These are phyloP conservation scores for Psilopsiagon aurifrons DNA, from an alignment of 2,113 vertebrate species.

Conservation along the genomic window DNA sequence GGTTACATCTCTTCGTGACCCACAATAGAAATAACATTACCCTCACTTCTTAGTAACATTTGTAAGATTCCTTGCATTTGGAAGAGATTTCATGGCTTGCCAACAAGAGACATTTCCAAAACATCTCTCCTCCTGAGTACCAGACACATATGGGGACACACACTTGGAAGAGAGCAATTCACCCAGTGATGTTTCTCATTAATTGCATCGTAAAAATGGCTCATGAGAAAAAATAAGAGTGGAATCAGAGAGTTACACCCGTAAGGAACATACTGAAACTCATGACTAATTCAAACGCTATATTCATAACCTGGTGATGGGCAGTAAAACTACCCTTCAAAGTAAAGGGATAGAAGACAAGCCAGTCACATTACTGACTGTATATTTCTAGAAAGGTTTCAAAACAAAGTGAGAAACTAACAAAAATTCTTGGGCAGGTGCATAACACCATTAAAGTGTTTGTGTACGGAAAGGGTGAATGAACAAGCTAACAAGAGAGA, in stretches of 20 bases:
- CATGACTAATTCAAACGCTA: background rate
- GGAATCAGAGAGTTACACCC: slow-evolving; percentile 6
- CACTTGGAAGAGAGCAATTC: slow-evolving; percentile 37
- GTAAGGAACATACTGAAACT: background rate
- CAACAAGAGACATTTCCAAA: slow-evolving; percentile 30
- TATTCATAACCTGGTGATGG: background rate
- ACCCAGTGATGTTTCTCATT: slow-evolving; percentile 29
- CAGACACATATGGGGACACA: background rate
- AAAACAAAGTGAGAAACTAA: slow-evolving; percentile 27
- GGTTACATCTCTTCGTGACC: background rate
- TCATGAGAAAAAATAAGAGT: slow-evolving; percentile 13
- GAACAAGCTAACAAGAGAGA: background rate
- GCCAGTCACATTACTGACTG: background rate
- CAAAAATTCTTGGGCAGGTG: background rate
- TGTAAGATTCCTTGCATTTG: background rate
- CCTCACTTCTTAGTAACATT: slow-evolving; percentile 53
- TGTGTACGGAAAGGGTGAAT: background rate
- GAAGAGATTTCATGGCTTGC: background rate
- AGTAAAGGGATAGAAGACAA: background rate
- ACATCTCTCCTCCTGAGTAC: background rate
- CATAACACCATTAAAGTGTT: background rate
- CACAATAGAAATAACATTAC: background rate
- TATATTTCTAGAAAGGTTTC: slow-evolving; percentile 40
- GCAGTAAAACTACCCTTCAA: slow-evolving; percentile 16
- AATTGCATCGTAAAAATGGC: slow-evolving; percentile 33